phyloP scores from a whole-genome alignment of 2,797 vertebrate genomes.

The Dendrocincla fuliginosa region DNA sequence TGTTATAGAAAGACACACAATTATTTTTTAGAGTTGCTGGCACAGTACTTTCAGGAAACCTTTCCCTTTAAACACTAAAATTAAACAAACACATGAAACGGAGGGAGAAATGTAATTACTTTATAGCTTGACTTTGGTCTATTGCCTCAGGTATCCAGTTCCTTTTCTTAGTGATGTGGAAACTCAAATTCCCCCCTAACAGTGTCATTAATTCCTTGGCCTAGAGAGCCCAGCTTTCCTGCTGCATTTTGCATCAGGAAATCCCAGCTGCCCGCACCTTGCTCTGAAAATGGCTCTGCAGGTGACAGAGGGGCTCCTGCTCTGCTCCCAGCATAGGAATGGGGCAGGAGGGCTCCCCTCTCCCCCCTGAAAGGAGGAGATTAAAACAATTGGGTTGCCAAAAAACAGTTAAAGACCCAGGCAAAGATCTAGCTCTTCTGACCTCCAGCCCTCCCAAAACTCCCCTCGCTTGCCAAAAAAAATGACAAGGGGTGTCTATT shows the following conservation, averaged over 20 bases:
- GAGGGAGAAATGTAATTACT: constrained; percentile 65
- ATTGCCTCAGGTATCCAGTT: constrained; percentile 59
- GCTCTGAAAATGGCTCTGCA: not conserved
- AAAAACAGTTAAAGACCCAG: not conserved
- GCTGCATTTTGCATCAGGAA: constrained; percentile 62
- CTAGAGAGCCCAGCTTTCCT: constrained; percentile 34
- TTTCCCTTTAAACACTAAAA: constrained; percentile 66
- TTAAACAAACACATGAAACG: constrained; percentile 66
- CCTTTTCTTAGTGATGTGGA: constrained; percentile 66
- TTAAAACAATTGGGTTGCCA: not conserved
- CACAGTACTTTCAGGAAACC: constrained; percentile 52
- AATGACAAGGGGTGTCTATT: constrained; percentile 45
- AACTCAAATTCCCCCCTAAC: constrained; percentile 51
- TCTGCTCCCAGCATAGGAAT: not conserved
- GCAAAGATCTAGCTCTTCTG: not conserved
- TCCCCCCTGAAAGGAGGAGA: not conserved
- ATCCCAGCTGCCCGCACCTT: constrained; percentile 44
- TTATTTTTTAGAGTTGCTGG: constrained; percentile 59
- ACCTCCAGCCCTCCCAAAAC: constrained; percentile 13
- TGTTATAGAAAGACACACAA: constrained; percentile 44
- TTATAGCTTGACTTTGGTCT: constrained; percentile 70
- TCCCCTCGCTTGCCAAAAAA: constrained; percentile 2
- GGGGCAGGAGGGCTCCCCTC: not conserved
- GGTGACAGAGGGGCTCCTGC: constrained; percentile 8
- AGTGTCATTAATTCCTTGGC: constrained; percentile 61